These are phyloP conservation scores for Nomada lathburiana DNA, from an alignment of 2,888 invertebrate species.

Conservation along the genomic window DNA sequence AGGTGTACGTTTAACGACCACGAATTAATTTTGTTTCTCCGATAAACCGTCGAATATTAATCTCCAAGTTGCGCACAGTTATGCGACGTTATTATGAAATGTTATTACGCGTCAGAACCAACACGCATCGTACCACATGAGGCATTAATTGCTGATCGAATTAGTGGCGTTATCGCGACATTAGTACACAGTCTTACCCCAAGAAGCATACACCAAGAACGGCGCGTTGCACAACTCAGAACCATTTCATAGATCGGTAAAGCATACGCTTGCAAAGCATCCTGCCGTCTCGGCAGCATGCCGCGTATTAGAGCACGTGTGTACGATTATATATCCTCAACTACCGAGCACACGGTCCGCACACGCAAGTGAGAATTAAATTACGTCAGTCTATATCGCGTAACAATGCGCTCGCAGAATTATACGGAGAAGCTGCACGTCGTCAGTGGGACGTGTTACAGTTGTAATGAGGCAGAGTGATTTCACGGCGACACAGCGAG, in stretches of 20 bases:
- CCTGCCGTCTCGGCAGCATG: constrained; percentile 58
- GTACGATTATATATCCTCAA: constrained; percentile 64
- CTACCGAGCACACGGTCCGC: constrained; percentile 38
- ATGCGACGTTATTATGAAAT: background rate
- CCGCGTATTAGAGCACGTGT: constrained; percentile 71
- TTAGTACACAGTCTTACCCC: constrained; percentile 41
- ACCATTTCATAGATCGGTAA: constrained; percentile 67
- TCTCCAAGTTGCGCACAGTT: background rate
- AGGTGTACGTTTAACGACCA: no score
- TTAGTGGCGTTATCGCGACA: constrained; percentile 34
- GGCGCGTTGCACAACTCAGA: constrained; percentile 32
- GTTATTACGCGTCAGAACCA: background rate
- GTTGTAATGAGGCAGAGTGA: constrained; percentile 71
- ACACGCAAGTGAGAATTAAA: constrained; percentile 69
- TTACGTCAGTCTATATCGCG: constrained; percentile 73
- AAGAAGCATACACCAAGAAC: constrained; percentile 19
- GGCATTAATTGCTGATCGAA: constrained; percentile 37
- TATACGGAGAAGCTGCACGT: constrained; percentile 65
- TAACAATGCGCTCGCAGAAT: constrained; percentile 71
- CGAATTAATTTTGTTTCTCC: background rate
- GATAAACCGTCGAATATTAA: background rate
- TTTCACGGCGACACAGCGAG: constrained; percentile 55
- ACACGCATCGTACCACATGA: background rate
- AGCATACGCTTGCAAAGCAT: constrained; percentile 58
- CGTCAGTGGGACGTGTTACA: constrained; percentile 69